These are phyloP conservation scores for Apodemus sylvaticus DNA, from an alignment of 2,113 vertebrate species.

Conservation along the genomic window DNA sequence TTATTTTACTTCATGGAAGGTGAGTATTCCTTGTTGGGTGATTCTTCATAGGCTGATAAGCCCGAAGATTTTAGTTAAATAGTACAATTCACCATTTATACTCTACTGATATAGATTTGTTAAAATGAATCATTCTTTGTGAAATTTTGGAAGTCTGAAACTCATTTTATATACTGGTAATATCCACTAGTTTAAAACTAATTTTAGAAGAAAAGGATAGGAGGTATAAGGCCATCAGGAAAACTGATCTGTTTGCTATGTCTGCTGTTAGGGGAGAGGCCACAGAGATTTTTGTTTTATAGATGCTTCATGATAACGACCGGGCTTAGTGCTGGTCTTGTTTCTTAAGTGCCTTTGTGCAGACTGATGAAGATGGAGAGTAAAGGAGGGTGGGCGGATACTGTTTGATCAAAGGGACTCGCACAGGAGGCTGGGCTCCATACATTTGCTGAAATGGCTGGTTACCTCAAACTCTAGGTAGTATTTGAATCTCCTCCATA, in stretches of 20 bases:
- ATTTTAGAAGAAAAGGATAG: conserved; percentile 30
- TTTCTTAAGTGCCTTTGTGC: not conserved
- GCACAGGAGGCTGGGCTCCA: not conserved
- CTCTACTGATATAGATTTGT: not conserved
- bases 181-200: not conserved
- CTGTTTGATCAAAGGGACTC: not conserved
- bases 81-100: not conserved
- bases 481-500: not conserved
- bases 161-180: not conserved
- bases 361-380: not conserved
- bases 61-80: not conserved
- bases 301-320: not conserved
- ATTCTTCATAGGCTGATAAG: not conserved
- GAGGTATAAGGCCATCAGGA: not conserved
- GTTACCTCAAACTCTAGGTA: not conserved
- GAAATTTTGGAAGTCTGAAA: conserved; percentile 45
- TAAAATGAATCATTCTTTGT: not conserved
- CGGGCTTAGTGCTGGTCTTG: not conserved
- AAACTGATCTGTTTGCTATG: not conserved
- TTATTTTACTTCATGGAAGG: conserved; percentile 54
- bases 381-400: not conserved
- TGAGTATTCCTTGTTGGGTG: conserved; percentile 6
- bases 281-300: not conserved
- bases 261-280: not conserved
- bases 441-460: not conserved